Percentiles rank a stretch among this genome's conserved stretches.
Evolutionary conservation across 1,140 invertebrate species (phyloP).

Genomic region (Orius laevigatus): DNA sequence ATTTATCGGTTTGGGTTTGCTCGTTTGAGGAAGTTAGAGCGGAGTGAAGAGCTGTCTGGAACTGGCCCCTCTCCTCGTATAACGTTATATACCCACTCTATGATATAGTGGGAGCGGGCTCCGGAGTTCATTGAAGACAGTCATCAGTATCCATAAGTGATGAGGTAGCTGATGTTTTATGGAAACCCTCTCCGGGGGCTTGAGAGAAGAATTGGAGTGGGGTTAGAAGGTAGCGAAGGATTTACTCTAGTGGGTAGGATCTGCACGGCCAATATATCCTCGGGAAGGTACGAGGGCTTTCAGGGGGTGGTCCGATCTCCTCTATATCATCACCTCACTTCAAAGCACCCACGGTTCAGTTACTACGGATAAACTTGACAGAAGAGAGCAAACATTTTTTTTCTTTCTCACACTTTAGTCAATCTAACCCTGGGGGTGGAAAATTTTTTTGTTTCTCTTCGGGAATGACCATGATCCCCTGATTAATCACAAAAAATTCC

Average conservation of each 20-base stretch:
- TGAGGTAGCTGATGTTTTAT: conserved; percentile 20
- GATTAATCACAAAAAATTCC: no score
- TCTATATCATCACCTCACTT: conserved; percentile 9
- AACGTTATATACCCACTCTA: conserved; percentile 12
- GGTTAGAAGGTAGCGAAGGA: neutral
- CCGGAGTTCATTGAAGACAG: conserved; percentile 18
- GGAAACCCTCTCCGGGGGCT: conserved; percentile 12
- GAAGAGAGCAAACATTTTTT: no score
- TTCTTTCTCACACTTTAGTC: no score
- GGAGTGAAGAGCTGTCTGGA: no score
- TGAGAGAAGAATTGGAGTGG: conserved; percentile 13
- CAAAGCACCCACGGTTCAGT: conserved; percentile 4
- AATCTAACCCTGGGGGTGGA: no score
- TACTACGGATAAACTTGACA: no score
- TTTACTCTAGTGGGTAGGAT: neutral
- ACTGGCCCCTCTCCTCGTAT: neutral
- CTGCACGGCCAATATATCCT: conserved; percentile 3
- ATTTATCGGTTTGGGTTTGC: no score
- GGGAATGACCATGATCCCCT: no score
- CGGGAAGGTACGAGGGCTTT: neutral
- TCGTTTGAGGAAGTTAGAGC: no score
- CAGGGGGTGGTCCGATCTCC: neutral
- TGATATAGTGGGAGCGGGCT: conserved; percentile 11
- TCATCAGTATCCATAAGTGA: conserved; percentile 22
- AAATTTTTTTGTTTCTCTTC: no score